A percentile compares a stretch with the other conserved stretches of the same genome.
Conservation (phyloP, 37 sponge, comb jelly and placozoan species). For the Axinella damicornis region DNA sequence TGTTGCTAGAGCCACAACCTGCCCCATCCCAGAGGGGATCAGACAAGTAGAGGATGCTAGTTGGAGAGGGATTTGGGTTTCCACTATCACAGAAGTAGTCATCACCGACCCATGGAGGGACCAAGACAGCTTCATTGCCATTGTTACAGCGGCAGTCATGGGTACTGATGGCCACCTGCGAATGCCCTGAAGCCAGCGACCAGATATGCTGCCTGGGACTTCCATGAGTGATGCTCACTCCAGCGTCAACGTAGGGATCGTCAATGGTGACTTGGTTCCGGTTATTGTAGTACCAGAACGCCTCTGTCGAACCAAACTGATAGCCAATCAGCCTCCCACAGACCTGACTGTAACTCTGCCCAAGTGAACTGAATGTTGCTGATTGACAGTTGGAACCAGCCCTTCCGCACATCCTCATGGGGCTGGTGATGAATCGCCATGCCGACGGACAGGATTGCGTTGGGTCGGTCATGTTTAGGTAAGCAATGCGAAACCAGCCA, state of each 20-base stretch:
- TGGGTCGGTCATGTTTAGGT: conserved; percentile 31
- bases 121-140: background rate
- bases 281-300: background rate
- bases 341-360: background rate
- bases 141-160: no score
- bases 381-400: background rate
- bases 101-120: background rate
- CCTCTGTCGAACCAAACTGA: background rate
- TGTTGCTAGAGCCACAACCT: background rate
- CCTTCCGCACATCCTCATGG: background rate
- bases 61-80: no score
- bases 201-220: background rate
- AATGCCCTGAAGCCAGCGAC: background rate
- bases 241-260: background rate
- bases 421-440: background rate
- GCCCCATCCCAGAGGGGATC: conserved; percentile 38
- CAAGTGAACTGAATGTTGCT: background rate
- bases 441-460: background rate
- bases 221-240: background rate
- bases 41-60: background rate
- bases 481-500: conserved; percentile 21
- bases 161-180: no score
- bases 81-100: conserved; percentile 39
- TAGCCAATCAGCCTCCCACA: background rate
- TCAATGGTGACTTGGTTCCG: background rate